Conservation (phyloP, 2,888 invertebrate genomes). For the Hirudinaria manillensis region DNA sequence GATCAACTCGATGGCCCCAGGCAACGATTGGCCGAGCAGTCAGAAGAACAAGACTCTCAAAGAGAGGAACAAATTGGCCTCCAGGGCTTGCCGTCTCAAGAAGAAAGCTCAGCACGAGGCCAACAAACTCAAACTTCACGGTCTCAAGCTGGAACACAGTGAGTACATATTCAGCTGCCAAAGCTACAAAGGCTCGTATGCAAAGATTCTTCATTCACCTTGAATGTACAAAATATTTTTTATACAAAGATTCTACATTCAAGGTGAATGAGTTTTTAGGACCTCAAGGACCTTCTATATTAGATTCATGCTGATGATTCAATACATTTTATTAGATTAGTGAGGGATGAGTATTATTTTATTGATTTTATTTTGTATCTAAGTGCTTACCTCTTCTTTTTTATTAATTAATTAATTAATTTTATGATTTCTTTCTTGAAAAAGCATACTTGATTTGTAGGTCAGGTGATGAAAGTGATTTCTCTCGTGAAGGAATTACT, state of each 20-base stretch:
- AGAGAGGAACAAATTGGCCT: slow-evolving; percentile 94
- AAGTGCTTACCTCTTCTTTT: no score
- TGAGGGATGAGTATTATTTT: no score
- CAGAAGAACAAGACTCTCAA: slow-evolving; percentile 59
- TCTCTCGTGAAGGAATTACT: slow-evolving; percentile 41
- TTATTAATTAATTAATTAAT: no score
- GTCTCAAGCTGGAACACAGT: slow-evolving; percentile 90
- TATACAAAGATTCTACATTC: background rate
- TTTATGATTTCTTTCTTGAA: no score
- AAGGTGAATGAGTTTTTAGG: background rate
- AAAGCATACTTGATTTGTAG: slow-evolving; percentile 32
- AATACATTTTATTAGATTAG: no score
- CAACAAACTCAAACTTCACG: slow-evolving; percentile 88
- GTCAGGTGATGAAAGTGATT: slow-evolving; percentile 44
- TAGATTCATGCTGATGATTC: no score
- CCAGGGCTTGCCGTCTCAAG: slow-evolving; percentile 89
- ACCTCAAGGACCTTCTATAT: no score
- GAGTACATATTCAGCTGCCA: background rate
- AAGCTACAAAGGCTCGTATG: background rate
- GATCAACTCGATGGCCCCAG: slow-evolving; percentile 92
- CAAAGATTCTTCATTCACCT: background rate
- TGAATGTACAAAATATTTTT: background rate
- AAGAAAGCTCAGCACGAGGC: slow-evolving; percentile 99
- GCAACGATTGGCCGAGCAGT: slow-evolving; percentile 55
- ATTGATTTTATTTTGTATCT: no score